These are phyloP conservation scores for Zootoca vivipara DNA, from an alignment of 2,113 vertebrate genomes.

Conservation along the genomic window DNA sequence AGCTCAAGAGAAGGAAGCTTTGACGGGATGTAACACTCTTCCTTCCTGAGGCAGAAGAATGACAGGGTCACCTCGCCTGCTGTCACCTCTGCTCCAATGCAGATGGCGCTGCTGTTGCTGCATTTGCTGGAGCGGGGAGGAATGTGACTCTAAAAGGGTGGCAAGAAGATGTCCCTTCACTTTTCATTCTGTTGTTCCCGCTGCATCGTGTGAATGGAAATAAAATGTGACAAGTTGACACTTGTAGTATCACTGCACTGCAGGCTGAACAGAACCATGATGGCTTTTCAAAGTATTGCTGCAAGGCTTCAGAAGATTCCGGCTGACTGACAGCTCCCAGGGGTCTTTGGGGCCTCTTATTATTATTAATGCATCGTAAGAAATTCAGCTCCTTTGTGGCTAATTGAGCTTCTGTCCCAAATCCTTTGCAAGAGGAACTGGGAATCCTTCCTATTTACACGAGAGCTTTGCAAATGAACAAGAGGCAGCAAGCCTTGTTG, in stretches of 20 bases:
- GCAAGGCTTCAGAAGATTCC: conserved; percentile 14
- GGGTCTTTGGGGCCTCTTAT: background rate
- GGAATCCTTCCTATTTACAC: background rate
- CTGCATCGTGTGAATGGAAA: conserved; percentile 29
- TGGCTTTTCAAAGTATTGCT: conserved; percentile 39
- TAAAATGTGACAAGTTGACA: conserved; percentile 37
- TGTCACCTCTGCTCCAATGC: background rate
- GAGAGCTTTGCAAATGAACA: background rate
- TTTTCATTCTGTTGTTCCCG: conserved; percentile 43
- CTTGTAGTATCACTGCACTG: background rate
- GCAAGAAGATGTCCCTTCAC: conserved; percentile 11
- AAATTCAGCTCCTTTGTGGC: background rate
- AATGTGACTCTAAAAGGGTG: background rate
- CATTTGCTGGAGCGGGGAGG: background rate
- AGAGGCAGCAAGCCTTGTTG: background rate
- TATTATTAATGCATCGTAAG: conserved; percentile 9
- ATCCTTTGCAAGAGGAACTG: background rate
- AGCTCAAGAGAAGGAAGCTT: background rate
- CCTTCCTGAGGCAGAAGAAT: conserved; percentile 14
- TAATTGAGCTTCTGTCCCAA: background rate
- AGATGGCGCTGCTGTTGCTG: background rate
- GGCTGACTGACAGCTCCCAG: conserved; percentile 15
- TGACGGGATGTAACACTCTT: background rate
- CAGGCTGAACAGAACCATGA: conserved; percentile 26
- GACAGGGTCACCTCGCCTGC: background rate